Percentiles rank a stretch among this genome's conserved stretches.
Conservation (phyloP, 2,113 vertebrate genomes). For the Indri indri region DNA sequence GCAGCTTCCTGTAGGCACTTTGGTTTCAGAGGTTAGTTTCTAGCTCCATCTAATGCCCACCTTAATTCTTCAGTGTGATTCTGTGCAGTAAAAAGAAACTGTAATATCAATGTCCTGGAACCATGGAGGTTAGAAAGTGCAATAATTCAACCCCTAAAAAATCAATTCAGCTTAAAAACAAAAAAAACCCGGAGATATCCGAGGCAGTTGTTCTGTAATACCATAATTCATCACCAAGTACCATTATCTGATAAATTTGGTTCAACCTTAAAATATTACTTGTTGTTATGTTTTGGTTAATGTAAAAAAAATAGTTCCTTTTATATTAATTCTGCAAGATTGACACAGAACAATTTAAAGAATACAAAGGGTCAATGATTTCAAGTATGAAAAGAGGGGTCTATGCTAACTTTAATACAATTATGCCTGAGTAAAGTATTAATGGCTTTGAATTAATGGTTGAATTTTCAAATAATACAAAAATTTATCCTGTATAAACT, state of each 20-base stretch:
- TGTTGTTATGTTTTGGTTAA: neutral
- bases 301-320: neutral
- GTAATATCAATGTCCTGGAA: neutral
- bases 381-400: neutral
- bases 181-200: neutral
- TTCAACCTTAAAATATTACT: neutral
- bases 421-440: neutral
- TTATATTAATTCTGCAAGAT: neutral
- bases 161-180: neutral
- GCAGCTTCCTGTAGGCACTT: neutral
- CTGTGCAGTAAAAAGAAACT: neutral
- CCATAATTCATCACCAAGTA: neutral
- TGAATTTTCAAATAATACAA: conserved; percentile 16
- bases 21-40: neutral
- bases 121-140: neutral
- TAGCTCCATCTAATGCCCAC: too few species aligned
- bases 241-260: neutral
- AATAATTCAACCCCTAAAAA: neutral
- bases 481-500: neutral
- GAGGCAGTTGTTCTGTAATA: neutral
- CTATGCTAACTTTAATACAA: neutral
- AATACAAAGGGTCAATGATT: neutral
- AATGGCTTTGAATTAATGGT: neutral
- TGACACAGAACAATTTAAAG: neutral
- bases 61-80: neutral